Base-by-base conservation (phyloP, 2,888 invertebrate genomes). In the Prosapia bicincta region DNA sequence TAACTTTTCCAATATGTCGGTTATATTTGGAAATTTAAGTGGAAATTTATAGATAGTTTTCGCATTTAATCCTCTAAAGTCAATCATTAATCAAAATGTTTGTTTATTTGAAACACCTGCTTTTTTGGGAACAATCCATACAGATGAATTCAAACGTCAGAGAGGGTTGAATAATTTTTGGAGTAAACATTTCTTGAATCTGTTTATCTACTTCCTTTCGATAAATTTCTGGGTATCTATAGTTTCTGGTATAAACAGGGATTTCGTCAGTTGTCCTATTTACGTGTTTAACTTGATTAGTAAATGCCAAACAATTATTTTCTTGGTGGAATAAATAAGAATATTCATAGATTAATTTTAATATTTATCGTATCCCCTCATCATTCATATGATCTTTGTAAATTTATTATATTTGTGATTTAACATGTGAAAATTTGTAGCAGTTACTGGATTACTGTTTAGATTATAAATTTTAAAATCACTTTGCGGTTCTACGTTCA, bases 221-320 rank as follows among this genome's bases (percentile, higher is more conserved):
- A 30, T 76, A 78, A 13, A 25, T 20, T 69, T 76, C 32, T 13
- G 76, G 74, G 30, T 74, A 76, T 24, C 78, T 32, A 23, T 76
- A 76, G 26, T 78, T 76, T 54, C 65, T 68, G 0, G 77, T 71
- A 65, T 72, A 75, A 6, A 75, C 66, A 23, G 72, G 72, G n/a
- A 71, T 67, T 15, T 77, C 77, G 23, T 77, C 73, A 38, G 26
- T 76, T 0, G 77, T 72, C 23, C 9, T 66, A n/a, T 72, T 78
- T 15, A 38, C 38, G 70, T 78, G 77, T 73, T 77, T 74, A 26
- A 28, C 13, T 30, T 23, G 20, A 5, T 30, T 69, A 5, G 24
- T 24, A 20, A 54, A 54, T 6, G 54, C 20, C 13, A 54, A 20
- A 20, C 20, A 2, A 10, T 54, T 54, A 30, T 20, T 13, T 54